phyloP scores from a whole-genome alignment of 2,113 vertebrate species.

The Syngnathus scovelli region DNA sequence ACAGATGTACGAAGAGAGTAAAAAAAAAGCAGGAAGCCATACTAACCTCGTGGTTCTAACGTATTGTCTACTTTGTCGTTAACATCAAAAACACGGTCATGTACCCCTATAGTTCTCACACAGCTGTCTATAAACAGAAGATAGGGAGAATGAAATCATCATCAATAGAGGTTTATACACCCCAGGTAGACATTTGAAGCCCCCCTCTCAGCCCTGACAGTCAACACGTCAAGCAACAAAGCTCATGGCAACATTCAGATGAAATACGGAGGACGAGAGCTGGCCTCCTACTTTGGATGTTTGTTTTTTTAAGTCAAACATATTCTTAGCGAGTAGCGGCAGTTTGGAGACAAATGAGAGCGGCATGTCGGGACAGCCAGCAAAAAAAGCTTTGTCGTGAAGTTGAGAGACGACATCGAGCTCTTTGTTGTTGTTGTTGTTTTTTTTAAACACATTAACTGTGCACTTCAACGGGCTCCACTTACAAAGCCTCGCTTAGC shows the following conservation, averaged over 20 bases:
- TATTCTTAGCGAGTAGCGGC: conserved; percentile 58
- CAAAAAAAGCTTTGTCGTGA: background rate
- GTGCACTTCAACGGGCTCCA: conserved; percentile 60
- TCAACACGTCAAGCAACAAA: conserved; percentile 63
- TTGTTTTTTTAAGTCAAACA: conserved; percentile 14
- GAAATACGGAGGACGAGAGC: conserved; percentile 10
- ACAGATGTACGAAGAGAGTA: conserved; percentile 71
- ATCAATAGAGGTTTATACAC: conserved; percentile 74
- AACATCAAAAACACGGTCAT: conserved; percentile 99
- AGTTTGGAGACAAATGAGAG: conserved; percentile 70
- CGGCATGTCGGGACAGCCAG: conserved; percentile 33
- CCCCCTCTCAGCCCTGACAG: conserved; percentile 35
- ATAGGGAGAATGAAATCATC: conserved; percentile 76
- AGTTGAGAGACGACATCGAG: conserved; percentile 24
- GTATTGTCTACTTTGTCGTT: conserved; percentile 99
- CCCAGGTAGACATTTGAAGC: conserved; percentile 85
- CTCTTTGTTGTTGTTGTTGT: conserved; percentile 14
- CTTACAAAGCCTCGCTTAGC: conserved; percentile 29
- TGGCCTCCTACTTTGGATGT: conserved; percentile 18
- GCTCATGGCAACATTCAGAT: conserved; percentile 69
- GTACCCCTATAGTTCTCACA: conserved; percentile 99
- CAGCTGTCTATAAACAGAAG: conserved; percentile 98
- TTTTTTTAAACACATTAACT: conserved; percentile 25
- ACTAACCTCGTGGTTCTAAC: conserved; percentile 99
- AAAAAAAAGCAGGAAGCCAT: conserved; percentile 83